A percentile compares a stretch with the other conserved stretches of the same genome.
phyloP scores from a whole-genome alignment of 2,888 invertebrate genomes.

The Prosapia bicincta region DNA sequence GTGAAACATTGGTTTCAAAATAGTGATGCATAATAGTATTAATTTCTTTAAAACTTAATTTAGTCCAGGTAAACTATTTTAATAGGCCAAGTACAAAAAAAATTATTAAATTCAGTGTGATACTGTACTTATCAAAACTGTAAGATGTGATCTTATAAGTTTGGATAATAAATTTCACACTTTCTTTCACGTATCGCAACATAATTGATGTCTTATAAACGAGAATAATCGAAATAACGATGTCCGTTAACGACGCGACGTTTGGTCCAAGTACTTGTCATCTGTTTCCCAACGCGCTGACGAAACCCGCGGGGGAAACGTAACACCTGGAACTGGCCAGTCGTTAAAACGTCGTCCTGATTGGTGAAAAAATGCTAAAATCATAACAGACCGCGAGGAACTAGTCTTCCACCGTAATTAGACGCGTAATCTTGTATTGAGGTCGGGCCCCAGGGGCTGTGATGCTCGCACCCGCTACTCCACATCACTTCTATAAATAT shows the following conservation, averaged over 20 bases:
- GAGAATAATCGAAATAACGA: not conserved
- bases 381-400: not conserved
- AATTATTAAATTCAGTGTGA: too few species aligned
- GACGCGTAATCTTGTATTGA: not conserved
- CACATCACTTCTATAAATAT: not conserved
- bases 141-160: too few species aligned
- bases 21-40: too few species aligned
- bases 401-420: not conserved
- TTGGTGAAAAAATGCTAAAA: not conserved
- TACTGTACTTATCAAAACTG: too few species aligned
- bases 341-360: not conserved
- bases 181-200: not conserved
- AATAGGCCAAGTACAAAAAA: too few species aligned
- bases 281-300: not conserved
- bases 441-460: not conserved
- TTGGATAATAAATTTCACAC: not conserved
- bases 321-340: not conserved
- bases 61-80: too few species aligned
- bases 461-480: not conserved
- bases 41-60: too few species aligned
- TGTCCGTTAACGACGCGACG: not conserved
- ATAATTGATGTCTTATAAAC: not conserved
- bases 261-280: not conserved
- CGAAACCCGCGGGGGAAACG: not conserved
- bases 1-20: too few species aligned